phyloP scores from a whole-genome alignment of 2,888 invertebrate species.

The Melanostoma mellinum region DNA sequence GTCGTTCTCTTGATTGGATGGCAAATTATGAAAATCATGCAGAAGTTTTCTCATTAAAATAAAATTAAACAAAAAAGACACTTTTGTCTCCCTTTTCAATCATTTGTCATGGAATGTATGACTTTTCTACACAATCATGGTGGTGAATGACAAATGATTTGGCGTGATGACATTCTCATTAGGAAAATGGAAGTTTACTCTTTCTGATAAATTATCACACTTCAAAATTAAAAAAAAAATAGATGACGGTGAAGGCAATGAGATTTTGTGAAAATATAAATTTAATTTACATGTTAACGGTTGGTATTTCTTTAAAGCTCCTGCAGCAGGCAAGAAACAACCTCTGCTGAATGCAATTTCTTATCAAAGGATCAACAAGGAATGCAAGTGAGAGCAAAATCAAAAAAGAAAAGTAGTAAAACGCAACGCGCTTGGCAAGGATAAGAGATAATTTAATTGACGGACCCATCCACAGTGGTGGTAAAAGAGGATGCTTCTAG shows the following conservation, averaged over 20 bases:
- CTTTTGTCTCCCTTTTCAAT: conserved; percentile 30
- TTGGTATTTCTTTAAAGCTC: too few species aligned
- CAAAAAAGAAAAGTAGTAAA: not conserved
- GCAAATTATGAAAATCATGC: conserved; percentile 53
- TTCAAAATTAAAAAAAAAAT: not conserved
- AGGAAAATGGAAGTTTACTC: conserved; percentile 59
- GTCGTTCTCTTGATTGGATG: conserved; percentile 51
- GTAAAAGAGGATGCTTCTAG: conserved; percentile 3
- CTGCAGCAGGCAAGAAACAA: too few species aligned
- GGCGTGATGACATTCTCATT: conserved; percentile 60
- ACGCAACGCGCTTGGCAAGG: not conserved
- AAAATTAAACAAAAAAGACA: not conserved
- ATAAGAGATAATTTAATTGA: conserved; percentile 55
- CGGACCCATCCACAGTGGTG: conserved; percentile 17
- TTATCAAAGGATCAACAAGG: not conserved
- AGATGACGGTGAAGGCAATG: too few species aligned
- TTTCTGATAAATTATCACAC: conserved; percentile 12
- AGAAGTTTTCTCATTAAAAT: conserved; percentile 67
- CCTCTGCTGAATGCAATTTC: too few species aligned
- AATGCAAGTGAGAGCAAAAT: not conserved
- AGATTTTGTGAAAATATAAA: not conserved
- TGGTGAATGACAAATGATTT: conserved; percentile 61
- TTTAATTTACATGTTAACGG: too few species aligned
- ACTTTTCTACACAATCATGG: conserved; percentile 39
- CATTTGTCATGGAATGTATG: conserved; percentile 62